Conservation (phyloP, 2,113 vertebrate genomes). For the Penelope pileata region DNA sequence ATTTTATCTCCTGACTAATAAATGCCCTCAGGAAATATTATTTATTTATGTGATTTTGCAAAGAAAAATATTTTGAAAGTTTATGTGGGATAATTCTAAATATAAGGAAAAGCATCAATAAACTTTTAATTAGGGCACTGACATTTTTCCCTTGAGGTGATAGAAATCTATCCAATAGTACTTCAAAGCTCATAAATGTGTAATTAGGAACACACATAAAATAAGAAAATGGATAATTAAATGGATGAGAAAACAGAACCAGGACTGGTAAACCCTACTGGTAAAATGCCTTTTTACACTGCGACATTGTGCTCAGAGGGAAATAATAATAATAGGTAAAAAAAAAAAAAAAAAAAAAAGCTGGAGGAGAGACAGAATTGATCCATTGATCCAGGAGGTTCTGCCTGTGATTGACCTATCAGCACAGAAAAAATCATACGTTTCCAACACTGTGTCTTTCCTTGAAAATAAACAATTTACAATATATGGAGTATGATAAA, state of each 20-base stretch:
- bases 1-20: constrained; percentile 40
- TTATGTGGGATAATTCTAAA: constrained; percentile 32
- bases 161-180: neutral
- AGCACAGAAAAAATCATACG: neutral
- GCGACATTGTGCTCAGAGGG: neutral
- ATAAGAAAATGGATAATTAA: neutral
- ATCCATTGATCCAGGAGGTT: neutral
- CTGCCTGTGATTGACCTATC: neutral
- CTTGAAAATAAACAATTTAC: neutral
- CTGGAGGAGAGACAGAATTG: neutral
- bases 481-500: neutral
- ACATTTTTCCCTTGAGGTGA: neutral
- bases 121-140: constrained; percentile 33
- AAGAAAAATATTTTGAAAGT: constrained; percentile 39
- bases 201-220: neutral
- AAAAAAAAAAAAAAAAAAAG: neutral
- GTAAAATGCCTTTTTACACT: neutral
- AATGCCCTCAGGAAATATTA: constrained; percentile 47
- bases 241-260: neutral
- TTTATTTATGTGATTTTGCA: constrained; percentile 53
- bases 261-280: neutral
- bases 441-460: neutral
- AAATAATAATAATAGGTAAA: neutral
- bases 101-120: constrained; percentile 9
- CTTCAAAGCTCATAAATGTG: neutral